Conservation (phyloP, 2,113 vertebrate species). For the Cariama cristata region DNA sequence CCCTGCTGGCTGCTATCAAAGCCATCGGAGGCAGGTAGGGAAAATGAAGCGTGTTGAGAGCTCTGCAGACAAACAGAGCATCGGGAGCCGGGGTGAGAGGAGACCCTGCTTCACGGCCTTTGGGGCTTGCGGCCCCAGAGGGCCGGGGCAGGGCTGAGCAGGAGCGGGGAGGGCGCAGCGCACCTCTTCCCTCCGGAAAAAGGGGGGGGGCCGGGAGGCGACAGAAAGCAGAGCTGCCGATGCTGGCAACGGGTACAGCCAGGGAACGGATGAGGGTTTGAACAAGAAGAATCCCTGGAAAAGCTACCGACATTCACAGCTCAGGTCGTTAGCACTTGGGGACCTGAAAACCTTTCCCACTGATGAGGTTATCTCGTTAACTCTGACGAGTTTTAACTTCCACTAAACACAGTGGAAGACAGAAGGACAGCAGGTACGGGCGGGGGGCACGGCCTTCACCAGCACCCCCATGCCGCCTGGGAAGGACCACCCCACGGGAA, state of each 20-base stretch:
- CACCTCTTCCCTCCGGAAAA: too few species aligned
- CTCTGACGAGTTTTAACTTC: not conserved
- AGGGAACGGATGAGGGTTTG: accelerated
- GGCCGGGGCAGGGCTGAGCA: accelerated
- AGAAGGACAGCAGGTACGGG: too few species aligned
- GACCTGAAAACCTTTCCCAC: not conserved
- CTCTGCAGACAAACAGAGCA: accelerated
- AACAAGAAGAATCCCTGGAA: not conserved
- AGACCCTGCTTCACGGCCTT: not conserved
- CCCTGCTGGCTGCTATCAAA: not conserved
- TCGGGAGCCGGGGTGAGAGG: not conserved
- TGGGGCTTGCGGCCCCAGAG: too few species aligned
- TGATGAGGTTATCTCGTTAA: accelerated
- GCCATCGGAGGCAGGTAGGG: not conserved
- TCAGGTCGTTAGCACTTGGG: accelerated
- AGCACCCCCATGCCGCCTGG: not conserved
- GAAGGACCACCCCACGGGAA: accelerated
- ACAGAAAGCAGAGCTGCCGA: accelerated
- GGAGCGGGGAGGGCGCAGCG: not conserved
- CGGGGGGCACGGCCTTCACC: not conserved
- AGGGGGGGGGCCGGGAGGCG: accelerated
- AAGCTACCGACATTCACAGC: accelerated
- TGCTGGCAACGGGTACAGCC: accelerated
- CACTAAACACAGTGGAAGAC: not conserved
- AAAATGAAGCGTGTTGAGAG: not conserved